Percentiles rank a stretch among this genome's conserved stretches.
phyloP scores from a whole-genome alignment of 2,797 vertebrate genomes.

The Acanthurus leucopareius region DNA sequence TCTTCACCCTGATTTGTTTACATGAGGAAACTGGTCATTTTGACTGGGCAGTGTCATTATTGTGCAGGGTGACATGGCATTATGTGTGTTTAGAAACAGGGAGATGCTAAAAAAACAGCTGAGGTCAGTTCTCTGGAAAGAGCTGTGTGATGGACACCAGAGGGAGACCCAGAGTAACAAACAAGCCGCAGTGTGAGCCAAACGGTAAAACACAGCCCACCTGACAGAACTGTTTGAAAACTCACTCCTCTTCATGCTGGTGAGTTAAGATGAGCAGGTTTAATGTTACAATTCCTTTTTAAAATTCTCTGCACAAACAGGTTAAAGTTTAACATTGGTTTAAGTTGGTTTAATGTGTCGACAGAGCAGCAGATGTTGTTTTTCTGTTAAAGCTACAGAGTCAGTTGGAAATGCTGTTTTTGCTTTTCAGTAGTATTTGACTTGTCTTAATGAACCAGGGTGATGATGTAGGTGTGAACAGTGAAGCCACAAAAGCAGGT shows the following conservation, averaged over 20 bases:
- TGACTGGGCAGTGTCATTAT: conserved; percentile 29
- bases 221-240: not conserved
- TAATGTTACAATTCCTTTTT: not conserved
- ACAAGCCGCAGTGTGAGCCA: not conserved
- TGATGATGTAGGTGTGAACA: conserved; percentile 5
- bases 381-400: not conserved
- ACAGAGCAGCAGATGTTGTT: not conserved
- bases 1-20: conserved; percentile 34
- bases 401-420: conserved; percentile 11
- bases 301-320: not conserved
- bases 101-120: conserved; percentile 59
- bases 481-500: conserved; percentile 31
- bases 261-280: conserved; percentile 34
- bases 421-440: not conserved
- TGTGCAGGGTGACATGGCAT: conserved; percentile 33
- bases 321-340: not conserved
- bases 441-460: conserved; percentile 9
- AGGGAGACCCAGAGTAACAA: conserved; percentile 32
- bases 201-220: not conserved
- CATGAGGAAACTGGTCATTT: conserved; percentile 5
- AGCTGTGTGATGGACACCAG: conserved; percentile 47
- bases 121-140: conserved; percentile 75
- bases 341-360: not conserved
- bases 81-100: conserved; percentile 45
- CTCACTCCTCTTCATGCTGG: conserved; percentile 2